Base-by-base conservation (phyloP, 2,797 vertebrate species). In the Diglossa cyanea region DNA sequence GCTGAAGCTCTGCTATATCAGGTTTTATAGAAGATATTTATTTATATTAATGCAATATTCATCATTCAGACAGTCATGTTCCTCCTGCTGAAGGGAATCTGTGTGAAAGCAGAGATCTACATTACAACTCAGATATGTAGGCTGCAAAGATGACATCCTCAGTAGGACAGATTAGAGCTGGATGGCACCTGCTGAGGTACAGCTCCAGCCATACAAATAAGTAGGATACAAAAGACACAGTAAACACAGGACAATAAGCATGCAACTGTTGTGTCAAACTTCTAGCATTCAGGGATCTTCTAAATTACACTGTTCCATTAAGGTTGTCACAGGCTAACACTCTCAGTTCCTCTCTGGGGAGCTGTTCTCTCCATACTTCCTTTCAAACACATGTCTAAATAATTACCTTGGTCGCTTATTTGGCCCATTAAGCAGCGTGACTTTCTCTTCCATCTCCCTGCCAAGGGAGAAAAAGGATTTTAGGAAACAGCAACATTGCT, bases 331-430 rank as follows among this genome's bases (percentile, higher is more conserved):
- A 94, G 73, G 71, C 28, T 78, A 91, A 68, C 40, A 79, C 42
- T 31, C 30, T 40, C 31, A 62, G 70, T n/a, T 86, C 67, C 76
- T 92, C 70, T 77, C 84, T 55, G 68, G 68, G 51, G 70, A 88
- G 23, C n/a, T 60, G 35, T 86, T 94, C 37, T 71, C 42, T 83
- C 47, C 66, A 65, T n/a, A 72, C 30, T 53, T 90, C 81, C 76
- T 83, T 80, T 87, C 83, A 87, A 95, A 86, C 86, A 86, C 25
- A 62, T 12, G 57, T 77, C 35, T 60, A 95, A 62, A 88, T 80
- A 72, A 93, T 98, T 98, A 99, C 99, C 99, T 99, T 97, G 99
- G 99, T 97, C 98, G 99, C 96, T 99, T 99, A 97, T 98, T 99
- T 70, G 99, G 98, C 50, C 98, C 99, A 97, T 99, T 99, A 91